phyloP scores from a whole-genome alignment of 2,888 invertebrate genomes.

The Drosophila multiciliata region DNA sequence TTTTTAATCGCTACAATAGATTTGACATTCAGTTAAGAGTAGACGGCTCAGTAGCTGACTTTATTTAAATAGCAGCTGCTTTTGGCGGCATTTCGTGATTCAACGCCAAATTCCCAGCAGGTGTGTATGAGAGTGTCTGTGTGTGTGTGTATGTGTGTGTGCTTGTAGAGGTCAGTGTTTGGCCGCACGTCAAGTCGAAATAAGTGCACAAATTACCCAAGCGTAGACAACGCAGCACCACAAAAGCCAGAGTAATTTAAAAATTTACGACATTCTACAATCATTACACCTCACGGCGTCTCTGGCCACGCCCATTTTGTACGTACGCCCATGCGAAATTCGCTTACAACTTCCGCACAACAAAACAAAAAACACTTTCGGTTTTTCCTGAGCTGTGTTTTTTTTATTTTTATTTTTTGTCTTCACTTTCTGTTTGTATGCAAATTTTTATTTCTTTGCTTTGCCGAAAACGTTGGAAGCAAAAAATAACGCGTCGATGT shows the following conservation, averaged over 20 bases:
- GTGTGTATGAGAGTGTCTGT: constrained; percentile 10
- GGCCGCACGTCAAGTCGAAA: constrained; percentile 23
- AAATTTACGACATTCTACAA: constrained; percentile 78
- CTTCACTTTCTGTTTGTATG: constrained; percentile 58
- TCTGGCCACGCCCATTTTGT: constrained; percentile 58
- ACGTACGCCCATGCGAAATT: constrained; percentile 71
- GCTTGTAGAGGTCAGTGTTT: constrained; percentile 16
- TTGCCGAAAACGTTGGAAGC: constrained; percentile 24
- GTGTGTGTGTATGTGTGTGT: constrained; percentile 2
- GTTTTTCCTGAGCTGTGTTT: constrained; percentile 30
- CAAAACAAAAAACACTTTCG: constrained; percentile 42
- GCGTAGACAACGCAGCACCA: constrained; percentile 52
- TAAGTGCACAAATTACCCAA: constrained; percentile 65
- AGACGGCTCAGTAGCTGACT: constrained; percentile 19
- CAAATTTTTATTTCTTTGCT: constrained; percentile 69
- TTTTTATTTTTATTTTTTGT: constrained; percentile 1
- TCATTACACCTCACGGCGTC: constrained; percentile 75
- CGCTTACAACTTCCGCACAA: constrained; percentile 75
- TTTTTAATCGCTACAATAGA: constrained; percentile 70
- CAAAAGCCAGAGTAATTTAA: constrained; percentile 69
- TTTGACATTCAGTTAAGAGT: constrained; percentile 76
- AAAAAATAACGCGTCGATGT: constrained; percentile 49
- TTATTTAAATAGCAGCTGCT: neutral
- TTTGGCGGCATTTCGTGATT: constrained; percentile 39
- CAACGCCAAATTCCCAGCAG: constrained; percentile 61